Evolutionary conservation across 2,113 vertebrate species (phyloP).

Genomic region (Etheostoma spectabile): DNA sequence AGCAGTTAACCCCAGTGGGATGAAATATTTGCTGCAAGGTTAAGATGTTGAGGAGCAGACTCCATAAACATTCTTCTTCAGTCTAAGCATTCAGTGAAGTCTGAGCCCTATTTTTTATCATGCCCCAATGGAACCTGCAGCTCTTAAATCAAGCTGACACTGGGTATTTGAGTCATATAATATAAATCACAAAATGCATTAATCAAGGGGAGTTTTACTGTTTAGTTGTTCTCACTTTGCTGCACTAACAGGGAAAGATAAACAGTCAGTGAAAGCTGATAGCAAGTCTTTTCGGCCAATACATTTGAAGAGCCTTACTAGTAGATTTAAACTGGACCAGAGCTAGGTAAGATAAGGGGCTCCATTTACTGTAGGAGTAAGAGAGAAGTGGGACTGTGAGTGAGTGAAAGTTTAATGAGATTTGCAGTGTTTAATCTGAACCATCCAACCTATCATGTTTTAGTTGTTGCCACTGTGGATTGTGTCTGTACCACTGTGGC

Average conservation of each 20-base stretch:
- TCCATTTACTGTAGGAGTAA: slow-evolving; percentile 28
- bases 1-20: slow-evolving; percentile 14
- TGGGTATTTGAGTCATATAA: slow-evolving; percentile 31
- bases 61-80: slow-evolving; percentile 32
- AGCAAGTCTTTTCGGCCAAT: slow-evolving; percentile 38
- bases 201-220: slow-evolving; percentile 54
- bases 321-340: slow-evolving; percentile 54
- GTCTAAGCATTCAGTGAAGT: slow-evolving; percentile 5
- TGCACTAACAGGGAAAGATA: slow-evolving; percentile 30
- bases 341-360: slow-evolving; percentile 49
- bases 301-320: slow-evolving; percentile 30
- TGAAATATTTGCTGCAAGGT: slow-evolving; percentile 7
- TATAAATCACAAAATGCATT: slow-evolving; percentile 48
- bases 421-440: slow-evolving; percentile 40
- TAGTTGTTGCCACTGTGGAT: slow-evolving; percentile 27
- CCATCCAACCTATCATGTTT: slow-evolving; percentile 14
- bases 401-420: slow-evolving; percentile 34
- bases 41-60: neutral
- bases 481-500: neutral
- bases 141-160: slow-evolving; percentile 26
- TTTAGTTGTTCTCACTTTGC: slow-evolving; percentile 37
- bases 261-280: slow-evolving; percentile 52
- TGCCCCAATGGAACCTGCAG: slow-evolving; percentile 4
- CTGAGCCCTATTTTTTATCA: slow-evolving; percentile 28
- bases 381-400: slow-evolving; percentile 26